phyloP scores from a whole-genome alignment of 2,888 invertebrate species.

The Diloba caeruleocephala region DNA sequence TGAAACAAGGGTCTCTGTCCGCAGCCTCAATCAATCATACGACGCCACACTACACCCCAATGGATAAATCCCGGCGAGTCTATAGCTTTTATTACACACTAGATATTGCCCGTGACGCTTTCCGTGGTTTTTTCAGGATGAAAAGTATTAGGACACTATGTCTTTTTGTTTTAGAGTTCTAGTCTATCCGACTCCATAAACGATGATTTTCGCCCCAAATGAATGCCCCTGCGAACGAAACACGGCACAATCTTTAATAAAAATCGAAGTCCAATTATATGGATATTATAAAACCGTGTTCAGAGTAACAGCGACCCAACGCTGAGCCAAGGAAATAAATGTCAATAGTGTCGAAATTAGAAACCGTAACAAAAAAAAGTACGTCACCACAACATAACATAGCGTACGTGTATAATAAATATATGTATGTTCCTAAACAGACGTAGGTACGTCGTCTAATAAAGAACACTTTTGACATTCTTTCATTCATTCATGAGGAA shows the following conservation, averaged over 20 bases:
- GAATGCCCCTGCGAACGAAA: no score
- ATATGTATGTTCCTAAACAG: conserved; percentile 58
- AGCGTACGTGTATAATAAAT: conserved; percentile 57
- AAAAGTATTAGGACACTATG: no score
- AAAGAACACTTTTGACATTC: conserved; percentile 55
- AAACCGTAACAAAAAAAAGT: conserved; percentile 33
- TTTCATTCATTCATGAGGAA: conserved; percentile 30
- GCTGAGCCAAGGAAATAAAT: conserved; percentile 50
- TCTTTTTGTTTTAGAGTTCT: no score
- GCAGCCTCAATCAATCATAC: conserved; percentile 56
- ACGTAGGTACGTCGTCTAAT: conserved; percentile 59
- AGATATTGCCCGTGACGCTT: no score
- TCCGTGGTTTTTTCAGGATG: no score
- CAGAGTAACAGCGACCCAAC: conserved; percentile 18
- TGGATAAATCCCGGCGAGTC: conserved; percentile 23
- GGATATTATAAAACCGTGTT: conserved; percentile 41
- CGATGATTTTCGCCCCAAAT: no score
- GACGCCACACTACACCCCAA: conserved; percentile 30
- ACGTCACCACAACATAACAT: conserved; percentile 43
- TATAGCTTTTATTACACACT: conserved; percentile 10
- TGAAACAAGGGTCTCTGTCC: conserved; percentile 42
- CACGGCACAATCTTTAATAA: conserved; percentile 43
- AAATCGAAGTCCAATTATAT: conserved; percentile 42
- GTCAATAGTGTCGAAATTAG: conserved; percentile 51
- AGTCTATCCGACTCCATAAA: no score